Base-by-base conservation (phyloP, 2,888 invertebrate genomes). In the Amiota communis region DNA sequence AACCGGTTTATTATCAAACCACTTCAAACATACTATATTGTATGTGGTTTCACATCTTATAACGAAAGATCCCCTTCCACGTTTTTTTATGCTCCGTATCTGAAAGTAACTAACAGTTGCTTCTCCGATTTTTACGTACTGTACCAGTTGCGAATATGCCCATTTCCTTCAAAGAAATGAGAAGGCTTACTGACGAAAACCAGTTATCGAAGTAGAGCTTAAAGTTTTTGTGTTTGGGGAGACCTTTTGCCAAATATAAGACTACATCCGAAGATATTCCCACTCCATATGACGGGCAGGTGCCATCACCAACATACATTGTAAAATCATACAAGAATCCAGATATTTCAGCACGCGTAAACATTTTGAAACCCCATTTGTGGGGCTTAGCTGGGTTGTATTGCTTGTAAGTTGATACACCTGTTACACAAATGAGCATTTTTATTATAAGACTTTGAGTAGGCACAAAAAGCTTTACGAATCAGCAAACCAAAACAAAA, bases 1-100 rank as follows among this genome's bases (percentile, higher is more conserved):
- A 67, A 77, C 76, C 70, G 74, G 23, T 71, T 77, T 77, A 70
- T 77, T 79, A 73, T 77, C 78, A 75, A 73, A 75, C 74, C 77
- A 77, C 53, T 59, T 71, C 59, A 76, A 53, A 76, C 74, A 77
- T 57, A 72, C 74, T 48, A 76, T 53, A 74, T 78, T 79, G 61
- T 78, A 17, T 47, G 56, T 76, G 53, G 67, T 69, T 77, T 77
- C 75, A 75, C 51, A 75, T 76, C 70, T 78, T 9, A 53, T 69
- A 67, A 78, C 76, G 63, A 71, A 76, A 73, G 76, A 76, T 73
- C 77, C 73, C 63, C 76, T 77, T 70, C 75, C 75, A 57, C 74
- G 61, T 53, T 74, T 74, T 75, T 75, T 76, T 15, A 74, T 56
- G 48, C n/a, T n/a, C 76, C 61, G 74, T 67, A 20, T 77, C 77